A percentile compares a stretch with the other conserved stretches of the same genome.
Conservation (phyloP, 1,140 invertebrate genomes). For the Drosophila eugracilis region DNA sequence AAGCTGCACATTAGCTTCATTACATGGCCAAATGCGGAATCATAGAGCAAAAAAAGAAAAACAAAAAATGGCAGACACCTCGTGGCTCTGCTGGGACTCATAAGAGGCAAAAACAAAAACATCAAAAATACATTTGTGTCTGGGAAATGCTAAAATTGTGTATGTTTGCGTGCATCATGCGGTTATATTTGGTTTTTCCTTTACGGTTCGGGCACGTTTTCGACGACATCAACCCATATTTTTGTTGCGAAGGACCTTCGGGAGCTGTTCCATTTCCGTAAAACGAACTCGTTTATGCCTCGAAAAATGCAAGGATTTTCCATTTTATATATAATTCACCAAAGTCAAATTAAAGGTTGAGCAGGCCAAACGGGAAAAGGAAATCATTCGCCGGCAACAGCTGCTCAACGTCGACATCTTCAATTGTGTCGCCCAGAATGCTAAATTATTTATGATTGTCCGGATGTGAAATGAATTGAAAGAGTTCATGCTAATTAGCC, state of each 20-base stretch:
- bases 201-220: conserved; percentile 26
- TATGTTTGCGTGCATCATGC: conserved; percentile 27
- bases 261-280: conserved; percentile 62
- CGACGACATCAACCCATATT: neutral
- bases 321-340: conserved; percentile 22
- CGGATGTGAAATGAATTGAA: conserved; percentile 69
- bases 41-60: conserved; percentile 34
- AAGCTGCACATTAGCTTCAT: conserved; percentile 65
- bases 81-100: conserved; percentile 51
- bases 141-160: conserved; percentile 55
- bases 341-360: conserved; percentile 31
- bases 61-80: conserved; percentile 28
- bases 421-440: conserved; percentile 27
- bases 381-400: conserved; percentile 41
- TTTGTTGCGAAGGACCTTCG: conserved; percentile 39
- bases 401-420: conserved; percentile 18
- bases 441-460: conserved; percentile 53
- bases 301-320: conserved; percentile 32
- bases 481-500: conserved; percentile 62
- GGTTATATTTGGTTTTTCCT: conserved; percentile 14
- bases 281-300: conserved; percentile 1
- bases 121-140: conserved; percentile 77
- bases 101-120: conserved; percentile 27
- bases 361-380: conserved; percentile 47
- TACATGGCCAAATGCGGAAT: conserved; percentile 44